Base-by-base conservation (phyloP, 2,888 invertebrate species). In the Leptopterna dolabrata region DNA sequence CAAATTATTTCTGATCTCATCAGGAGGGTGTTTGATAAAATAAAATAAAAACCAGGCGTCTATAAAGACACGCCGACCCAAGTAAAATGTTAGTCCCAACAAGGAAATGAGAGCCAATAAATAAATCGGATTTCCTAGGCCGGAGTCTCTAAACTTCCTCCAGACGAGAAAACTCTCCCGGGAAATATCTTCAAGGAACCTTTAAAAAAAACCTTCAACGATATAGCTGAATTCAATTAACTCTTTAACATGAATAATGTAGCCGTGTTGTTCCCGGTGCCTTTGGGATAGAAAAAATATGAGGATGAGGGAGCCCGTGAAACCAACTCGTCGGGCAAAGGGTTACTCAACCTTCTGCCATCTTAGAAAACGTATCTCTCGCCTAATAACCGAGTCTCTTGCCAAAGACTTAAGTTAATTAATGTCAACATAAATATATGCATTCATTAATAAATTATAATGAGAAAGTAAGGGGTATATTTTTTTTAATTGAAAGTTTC, bases 361-460 rank as follows among this genome's bases (percentile, higher is more conserved):
- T 85, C 71, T 76, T 85, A 71, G 47, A 76, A 76, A 36, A 76
- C 85, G 85, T 76, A 71, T 85, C 85, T 85, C 45, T 85, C 30
- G 71, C 45, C 85, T 85, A 85, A 85, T 85, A 85, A 85, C 85
- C 73, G 85, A 85, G 85, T 73, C 85, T 47, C 73, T 85, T 85
- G 85, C 73, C 85, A 85, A 85, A 30, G 85, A 45, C 85, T 76
- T 73, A 47, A 85, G 85, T 85, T 85, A 85, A 85, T 85, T 85
- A 85, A 85, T 85, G 85, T 85, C 85, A 85, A 85, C 85, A 85
- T 85, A 85, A 85, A 85, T 85, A 85, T 85, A 85, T 76, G 71
- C 85, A 73, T 85, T 85, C 85, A 85, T 85, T 85, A 85, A 76
- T 85, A 85, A 85, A 85, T 85, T 85, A 85, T 85, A 85, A 85